Base-by-base conservation (phyloP, 2,797 vertebrate genomes). In the Menidia menidia region DNA sequence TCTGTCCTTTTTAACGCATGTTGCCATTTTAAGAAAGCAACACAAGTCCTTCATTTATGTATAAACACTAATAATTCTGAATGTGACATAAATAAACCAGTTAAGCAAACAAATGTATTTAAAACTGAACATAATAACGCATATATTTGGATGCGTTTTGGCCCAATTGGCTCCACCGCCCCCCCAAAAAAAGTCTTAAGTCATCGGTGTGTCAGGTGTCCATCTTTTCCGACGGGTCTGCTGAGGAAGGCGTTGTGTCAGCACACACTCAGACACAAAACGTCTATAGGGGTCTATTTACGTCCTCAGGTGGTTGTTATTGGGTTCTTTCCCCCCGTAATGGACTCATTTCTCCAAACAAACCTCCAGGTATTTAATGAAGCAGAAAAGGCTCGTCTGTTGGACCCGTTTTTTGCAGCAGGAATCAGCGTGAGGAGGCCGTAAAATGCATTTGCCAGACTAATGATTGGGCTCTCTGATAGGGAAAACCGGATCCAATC, bases 391-490 rank as follows among this genome's bases (percentile, higher is more conserved):
- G 2, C 25, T 25, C 25, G 25, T 25, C 2, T 25, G 25, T 25
- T 25, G 25, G 25, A 25, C 25, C 25, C 25, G 2, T 25, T 25
- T 25, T 25, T 25, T 25, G 54, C 19, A n/a, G 6, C 25, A 25
- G 3, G 15, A 47, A 7, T 60, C 19, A 11, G 2, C 16, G 4
- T 3, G 19, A 6, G 60, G 39, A 4, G 5, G 13, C 25, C 30
- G 4, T 50, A 25, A 15, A 50, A 50, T 4, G 16, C 64, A 55
- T 41, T n/a, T 56, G 4, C 9, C 13, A 5, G 39, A 25, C 47
- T 14, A 51, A 10, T 47, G 10, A 25, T 18, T 2, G 44, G 58
- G 73, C 60, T 79, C 67, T 67, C 78, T 76, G 60, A 67, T 75
- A 51, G 15, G 11, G 51, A 9, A 14, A 2, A 10, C 41, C 47